phyloP scores from a whole-genome alignment of 2,888 invertebrate species.

The Ochropacha duplaris region DNA sequence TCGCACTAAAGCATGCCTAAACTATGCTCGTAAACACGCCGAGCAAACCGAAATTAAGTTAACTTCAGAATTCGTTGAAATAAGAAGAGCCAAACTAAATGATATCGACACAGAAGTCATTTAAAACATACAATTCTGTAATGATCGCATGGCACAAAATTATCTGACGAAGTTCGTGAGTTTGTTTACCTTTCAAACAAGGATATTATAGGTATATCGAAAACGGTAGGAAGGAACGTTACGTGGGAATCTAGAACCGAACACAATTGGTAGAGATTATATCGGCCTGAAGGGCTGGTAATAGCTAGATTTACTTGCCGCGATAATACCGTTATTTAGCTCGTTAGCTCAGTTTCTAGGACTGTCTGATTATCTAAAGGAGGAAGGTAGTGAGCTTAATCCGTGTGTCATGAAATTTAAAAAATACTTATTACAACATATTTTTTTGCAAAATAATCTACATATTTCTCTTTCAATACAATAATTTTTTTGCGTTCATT shows the following conservation, averaged over 20 bases:
- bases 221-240: background rate
- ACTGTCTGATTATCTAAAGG: slow-evolving; percentile 38
- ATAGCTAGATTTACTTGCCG: slow-evolving; percentile 42
- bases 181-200: background rate
- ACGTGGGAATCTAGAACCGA: slow-evolving; percentile 37
- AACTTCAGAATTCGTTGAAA: background rate
- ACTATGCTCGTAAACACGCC: no score
- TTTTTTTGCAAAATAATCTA: background rate
- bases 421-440: no score
- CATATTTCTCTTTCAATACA: background rate
- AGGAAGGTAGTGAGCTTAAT: slow-evolving; percentile 11
- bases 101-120: background rate
- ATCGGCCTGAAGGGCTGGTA: slow-evolving; percentile 36
- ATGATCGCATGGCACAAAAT: background rate
- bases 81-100: background rate
- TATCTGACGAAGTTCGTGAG: background rate
- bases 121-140: no score
- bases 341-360: slow-evolving; percentile 51
- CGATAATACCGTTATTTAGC: slow-evolving; percentile 54
- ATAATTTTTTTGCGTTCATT: no score
- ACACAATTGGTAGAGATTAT: slow-evolving; percentile 43
- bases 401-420: no score
- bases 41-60: no score
- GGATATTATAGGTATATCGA: background rate
- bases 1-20: no score